Evolutionary conservation across 2,113 vertebrate genomes (phyloP), one percentile per base, ranked within the genome.

Genomic region (Nannobrachium achirus): DNA sequence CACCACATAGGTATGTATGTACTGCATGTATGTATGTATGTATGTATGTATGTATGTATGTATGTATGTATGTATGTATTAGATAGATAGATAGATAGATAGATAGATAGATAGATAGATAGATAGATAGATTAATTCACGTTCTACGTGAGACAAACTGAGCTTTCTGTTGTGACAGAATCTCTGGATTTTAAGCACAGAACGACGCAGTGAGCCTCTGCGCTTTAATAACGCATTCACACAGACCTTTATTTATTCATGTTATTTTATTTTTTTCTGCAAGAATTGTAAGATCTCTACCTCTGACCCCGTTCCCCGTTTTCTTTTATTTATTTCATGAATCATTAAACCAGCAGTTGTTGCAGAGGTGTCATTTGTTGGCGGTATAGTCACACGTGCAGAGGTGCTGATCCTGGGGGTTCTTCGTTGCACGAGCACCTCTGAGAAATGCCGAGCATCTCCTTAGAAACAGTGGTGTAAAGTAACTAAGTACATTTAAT

Each of bases 201-300:
- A 33, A 33, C 25, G 58, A 63, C 60, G 61, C 38, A 0, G n/a
- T n/a, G 41, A 33, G 55, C 55, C 44, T 66, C 40, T 25, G 50
- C 72, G 65, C 25, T 33, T 3, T 66, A 74, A 41, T 61, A 68
- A 58, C 61, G 73, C 63, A 64, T 78, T 79, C 73, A 76, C 63
- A 66, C 63, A 71, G 52, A 71, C 52, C 1, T 78, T 78, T 79
- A 85, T 85, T 83, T 84, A 86, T 86, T 86, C 61, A 73, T 81
- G 73, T 66, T 62, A 33, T 63, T 73, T 11, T 56, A 69, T 73
- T 64, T 62, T 67, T 49, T 66, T 71, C 71, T 2, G 39, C 66
- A 42, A 55, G 46, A 48, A 60, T 63, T 75, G 67, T 56, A 78
- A 63, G 50, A 69, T 19, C 52, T 68, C 49, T 45, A 74, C 71